Conservation (phyloP, 2,113 vertebrate genomes). For the Pterophyllum scalare region DNA sequence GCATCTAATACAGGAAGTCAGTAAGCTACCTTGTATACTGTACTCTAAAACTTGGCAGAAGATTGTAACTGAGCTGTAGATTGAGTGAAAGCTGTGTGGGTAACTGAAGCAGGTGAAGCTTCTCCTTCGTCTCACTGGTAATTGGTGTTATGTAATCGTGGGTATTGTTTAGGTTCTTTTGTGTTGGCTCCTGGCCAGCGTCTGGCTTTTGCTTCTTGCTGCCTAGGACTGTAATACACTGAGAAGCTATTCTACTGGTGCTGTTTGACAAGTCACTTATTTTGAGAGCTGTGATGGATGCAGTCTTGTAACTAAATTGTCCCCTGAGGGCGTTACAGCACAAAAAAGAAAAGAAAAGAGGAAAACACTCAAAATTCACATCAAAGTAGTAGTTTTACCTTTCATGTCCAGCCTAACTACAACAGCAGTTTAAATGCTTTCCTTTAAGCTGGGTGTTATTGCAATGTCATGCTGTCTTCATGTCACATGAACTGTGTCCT, state of each 20-base stretch:
- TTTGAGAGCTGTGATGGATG: background rate
- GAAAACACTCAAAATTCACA: background rate
- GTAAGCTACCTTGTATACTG: background rate
- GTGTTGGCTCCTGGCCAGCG: conserved; percentile 23
- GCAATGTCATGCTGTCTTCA: conserved; percentile 3
- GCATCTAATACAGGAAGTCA: background rate
- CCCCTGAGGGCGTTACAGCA: background rate
- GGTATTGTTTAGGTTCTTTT: conserved; percentile 34
- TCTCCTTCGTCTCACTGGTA: background rate
- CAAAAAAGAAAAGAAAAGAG: background rate
- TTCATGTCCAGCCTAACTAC: background rate
- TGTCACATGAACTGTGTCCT: conserved; percentile 4
- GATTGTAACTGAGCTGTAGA: background rate
- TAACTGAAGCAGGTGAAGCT: background rate
- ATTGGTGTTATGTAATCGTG: conserved; percentile 32
- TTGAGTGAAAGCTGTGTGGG: background rate
- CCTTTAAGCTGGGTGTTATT: background rate
- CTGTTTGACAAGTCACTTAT: background rate
- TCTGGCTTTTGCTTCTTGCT: conserved; percentile 7
- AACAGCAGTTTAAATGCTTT: background rate
- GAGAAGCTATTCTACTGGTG: background rate
- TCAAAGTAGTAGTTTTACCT: background rate
- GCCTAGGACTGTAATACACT: background rate
- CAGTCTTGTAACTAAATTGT: background rate
- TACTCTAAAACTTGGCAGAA: background rate